These are phyloP conservation scores for Allacma fusca DNA, from an alignment of 2,888 invertebrate species.

Conservation along the genomic window DNA sequence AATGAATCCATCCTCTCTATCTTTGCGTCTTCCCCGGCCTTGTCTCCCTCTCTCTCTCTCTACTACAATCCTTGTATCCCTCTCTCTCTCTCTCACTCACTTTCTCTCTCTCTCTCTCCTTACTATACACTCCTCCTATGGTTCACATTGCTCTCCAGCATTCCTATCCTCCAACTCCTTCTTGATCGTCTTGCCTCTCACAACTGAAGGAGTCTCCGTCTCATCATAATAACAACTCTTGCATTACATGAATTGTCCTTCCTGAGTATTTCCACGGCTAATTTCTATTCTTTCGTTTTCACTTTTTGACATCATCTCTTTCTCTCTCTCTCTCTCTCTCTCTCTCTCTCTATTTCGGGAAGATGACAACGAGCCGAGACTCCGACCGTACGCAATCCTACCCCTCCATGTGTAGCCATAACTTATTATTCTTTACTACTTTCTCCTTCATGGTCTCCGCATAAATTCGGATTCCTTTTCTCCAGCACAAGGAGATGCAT, in stretches of 20 bases:
- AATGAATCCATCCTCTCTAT: conserved; percentile 32
- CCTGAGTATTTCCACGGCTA: conserved; percentile 11
- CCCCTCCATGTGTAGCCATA: neutral
- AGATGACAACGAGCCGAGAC: neutral
- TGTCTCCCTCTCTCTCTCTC: neutral
- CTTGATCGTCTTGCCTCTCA: no score
- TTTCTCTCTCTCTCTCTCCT: neutral
- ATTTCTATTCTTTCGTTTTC: conserved; percentile 21
- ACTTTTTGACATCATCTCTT: conserved; percentile 16
- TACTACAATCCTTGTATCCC: neutral
- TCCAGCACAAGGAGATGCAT: no score
- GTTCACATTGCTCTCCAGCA: no score
- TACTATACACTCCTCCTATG: no score
- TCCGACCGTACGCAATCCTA: no score
- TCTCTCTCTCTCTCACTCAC: neutral
- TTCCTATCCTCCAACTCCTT: no score
- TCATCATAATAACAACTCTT: conserved; percentile 37
- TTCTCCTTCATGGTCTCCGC: neutral
- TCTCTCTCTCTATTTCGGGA: no score
- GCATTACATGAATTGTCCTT: neutral
- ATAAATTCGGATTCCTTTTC: neutral
- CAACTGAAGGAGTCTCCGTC: neutral
- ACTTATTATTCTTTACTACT: neutral
- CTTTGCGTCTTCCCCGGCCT: neutral
- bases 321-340: neutral